phyloP scores from a whole-genome alignment of 2,888 invertebrate genomes.

The Embidobia sp. region DNA sequence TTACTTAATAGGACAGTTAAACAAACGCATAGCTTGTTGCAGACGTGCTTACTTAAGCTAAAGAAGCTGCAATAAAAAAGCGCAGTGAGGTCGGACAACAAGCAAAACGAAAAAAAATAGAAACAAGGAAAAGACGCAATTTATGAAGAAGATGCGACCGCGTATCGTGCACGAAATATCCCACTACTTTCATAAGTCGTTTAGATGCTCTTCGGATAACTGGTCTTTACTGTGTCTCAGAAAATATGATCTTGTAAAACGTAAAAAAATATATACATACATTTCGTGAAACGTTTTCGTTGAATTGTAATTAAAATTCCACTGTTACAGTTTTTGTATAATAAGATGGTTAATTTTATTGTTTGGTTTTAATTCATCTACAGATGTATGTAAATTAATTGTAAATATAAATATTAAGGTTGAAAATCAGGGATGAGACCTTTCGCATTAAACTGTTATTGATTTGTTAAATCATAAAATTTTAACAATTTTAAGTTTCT shows the following conservation, averaged over 20 bases:
- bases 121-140: conserved; percentile 34
- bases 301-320: no score
- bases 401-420: no score
- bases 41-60: conserved; percentile 58
- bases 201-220: conserved; percentile 62
- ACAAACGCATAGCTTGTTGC: conserved; percentile 62
- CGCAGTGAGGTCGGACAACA: conserved; percentile 9
- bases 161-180: conserved; percentile 60
- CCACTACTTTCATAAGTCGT: conserved; percentile 60
- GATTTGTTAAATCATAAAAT: no score
- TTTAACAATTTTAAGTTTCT: no score
- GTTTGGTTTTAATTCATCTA: no score
- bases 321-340: no score
- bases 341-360: no score
- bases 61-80: conserved; percentile 50
- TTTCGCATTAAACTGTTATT: no score
- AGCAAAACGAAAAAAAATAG: conserved; percentile 21
- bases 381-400: no score
- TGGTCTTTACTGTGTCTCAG: conserved; percentile 48
- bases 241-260: conserved; percentile 34
- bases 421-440: no score
- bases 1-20: conserved; percentile 62
- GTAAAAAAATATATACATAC: conserved; percentile 11
- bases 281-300: conserved; percentile 16
- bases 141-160: conserved; percentile 60